A percentile compares a stretch with the other conserved stretches of the same genome.
Conservation (phyloP, 2,888 invertebrate species). For the Drosophila sordidapex region DNA sequence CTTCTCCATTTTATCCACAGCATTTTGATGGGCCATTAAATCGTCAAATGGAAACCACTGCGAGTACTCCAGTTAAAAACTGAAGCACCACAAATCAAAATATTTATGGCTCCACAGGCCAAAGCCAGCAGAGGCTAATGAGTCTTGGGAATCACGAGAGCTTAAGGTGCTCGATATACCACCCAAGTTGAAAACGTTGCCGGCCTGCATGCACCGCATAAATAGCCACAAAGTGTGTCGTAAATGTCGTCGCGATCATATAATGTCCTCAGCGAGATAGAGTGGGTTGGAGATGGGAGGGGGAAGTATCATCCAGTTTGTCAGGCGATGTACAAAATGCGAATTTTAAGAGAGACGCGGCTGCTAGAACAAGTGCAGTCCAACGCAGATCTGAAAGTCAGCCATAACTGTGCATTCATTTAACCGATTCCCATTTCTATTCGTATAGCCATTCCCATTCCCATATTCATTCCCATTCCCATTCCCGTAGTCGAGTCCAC, state of each 20-base stretch:
- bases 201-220: slow-evolving; percentile 73
- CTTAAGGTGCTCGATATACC: slow-evolving; percentile 72
- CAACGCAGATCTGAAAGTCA: slow-evolving; percentile 16
- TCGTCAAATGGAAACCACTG: slow-evolving; percentile 58
- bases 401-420: slow-evolving; percentile 53
- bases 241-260: slow-evolving; percentile 77
- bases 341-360: slow-evolving; percentile 50
- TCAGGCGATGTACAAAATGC: slow-evolving; percentile 66
- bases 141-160: slow-evolving; percentile 47
- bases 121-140: slow-evolving; percentile 58
- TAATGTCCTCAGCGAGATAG: slow-evolving; percentile 49
- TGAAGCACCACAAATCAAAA: slow-evolving; percentile 73
- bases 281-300: not conserved
- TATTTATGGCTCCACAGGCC: slow-evolving; percentile 61
- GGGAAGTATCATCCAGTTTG: slow-evolving; percentile 53
- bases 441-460: slow-evolving; percentile 18
- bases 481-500: slow-evolving; percentile 43
- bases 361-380: slow-evolving; percentile 77
- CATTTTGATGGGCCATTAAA: slow-evolving; percentile 68
- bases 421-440: slow-evolving; percentile 26
- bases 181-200: slow-evolving; percentile 63
- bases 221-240: slow-evolving; percentile 81
- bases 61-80: slow-evolving; percentile 61
- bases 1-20: slow-evolving; percentile 8
- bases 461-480: slow-evolving; percentile 26